These are phyloP conservation scores for Pterostichus madidus DNA, from an alignment of 2,888 invertebrate species.

Conservation along the genomic window DNA sequence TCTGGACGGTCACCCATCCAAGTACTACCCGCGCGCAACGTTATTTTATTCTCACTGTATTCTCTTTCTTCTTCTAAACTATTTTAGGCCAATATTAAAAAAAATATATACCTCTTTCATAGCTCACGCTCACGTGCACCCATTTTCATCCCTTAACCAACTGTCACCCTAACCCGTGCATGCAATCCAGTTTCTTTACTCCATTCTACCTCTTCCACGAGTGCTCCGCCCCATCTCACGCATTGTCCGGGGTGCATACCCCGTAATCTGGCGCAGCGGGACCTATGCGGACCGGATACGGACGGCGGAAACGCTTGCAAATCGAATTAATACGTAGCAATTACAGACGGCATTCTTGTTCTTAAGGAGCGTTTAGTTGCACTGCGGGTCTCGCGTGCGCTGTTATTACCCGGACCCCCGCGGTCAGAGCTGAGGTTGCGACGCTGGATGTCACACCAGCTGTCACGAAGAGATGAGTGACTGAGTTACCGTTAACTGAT, in stretches of 20 bases:
- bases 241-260: slow-evolving; percentile 64
- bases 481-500: slow-evolving; percentile 3
- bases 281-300: slow-evolving; percentile 50
- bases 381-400: slow-evolving; percentile 71
- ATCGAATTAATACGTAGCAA: slow-evolving; percentile 78
- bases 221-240: slow-evolving; percentile 13
- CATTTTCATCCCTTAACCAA: background rate
- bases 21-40: too few relatives aligned
- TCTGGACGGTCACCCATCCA: too few relatives aligned
- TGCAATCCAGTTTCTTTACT: slow-evolving; percentile 41
- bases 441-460: slow-evolving; percentile 22
- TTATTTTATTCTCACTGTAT: too few relatives aligned
- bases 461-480: background rate
- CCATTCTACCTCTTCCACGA: slow-evolving; percentile 7
- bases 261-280: slow-evolving; percentile 76
- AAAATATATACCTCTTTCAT: background rate
- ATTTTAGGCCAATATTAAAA: background rate
- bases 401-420: slow-evolving; percentile 19
- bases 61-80: too few relatives aligned
- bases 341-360: slow-evolving; percentile 76
- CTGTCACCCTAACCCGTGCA: slow-evolving; percentile 29
- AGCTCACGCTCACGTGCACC: slow-evolving; percentile 2
- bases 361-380: slow-evolving; percentile 77
- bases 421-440: background rate
- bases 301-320: slow-evolving; percentile 75